These are phyloP conservation scores for Drosophila biarmipes DNA, from an alignment of 1,140 invertebrate genomes.

Conservation along the genomic window DNA sequence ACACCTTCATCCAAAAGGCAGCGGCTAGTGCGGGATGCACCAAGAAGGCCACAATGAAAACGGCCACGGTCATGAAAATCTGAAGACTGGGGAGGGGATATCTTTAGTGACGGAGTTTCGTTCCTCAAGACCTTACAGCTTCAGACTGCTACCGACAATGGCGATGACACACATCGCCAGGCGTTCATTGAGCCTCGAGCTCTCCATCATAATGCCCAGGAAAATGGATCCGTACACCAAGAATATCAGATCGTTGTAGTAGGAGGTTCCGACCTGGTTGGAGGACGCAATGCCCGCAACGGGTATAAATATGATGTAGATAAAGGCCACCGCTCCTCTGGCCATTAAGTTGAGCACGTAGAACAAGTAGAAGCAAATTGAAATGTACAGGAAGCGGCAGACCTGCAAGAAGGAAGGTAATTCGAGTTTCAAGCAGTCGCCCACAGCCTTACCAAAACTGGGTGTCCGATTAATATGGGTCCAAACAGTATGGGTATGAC, in stretches of 20 bases:
- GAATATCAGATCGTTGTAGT: conserved; percentile 56
- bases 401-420: conserved; percentile 7
- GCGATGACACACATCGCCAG: conserved; percentile 3
- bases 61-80: background rate
- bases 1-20: conserved; percentile 60
- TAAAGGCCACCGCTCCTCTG: conserved; percentile 45
- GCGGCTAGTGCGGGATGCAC: conserved; percentile 22
- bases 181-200: conserved; percentile 40
- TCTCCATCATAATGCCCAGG: conserved; percentile 53
- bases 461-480: conserved; percentile 31
- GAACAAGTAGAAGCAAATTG: conserved; percentile 34
- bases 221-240: conserved; percentile 17
- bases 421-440: fast-evolving
- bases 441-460: conserved; percentile 11
- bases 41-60: background rate
- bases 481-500: conserved; percentile 34
- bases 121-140: conserved; percentile 11
- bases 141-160: conserved; percentile 14
- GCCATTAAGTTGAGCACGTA: conserved; percentile 60
- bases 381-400: conserved; percentile 39
- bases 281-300: conserved; percentile 41
- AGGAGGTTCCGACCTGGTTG: background rate
- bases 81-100: conserved; percentile 34
- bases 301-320: conserved; percentile 49
- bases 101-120: background rate